Percentiles rank a stretch among this genome's conserved stretches.
phyloP scores from a whole-genome alignment of 2,797 vertebrate genomes.

The Calcarius lapponicus region DNA sequence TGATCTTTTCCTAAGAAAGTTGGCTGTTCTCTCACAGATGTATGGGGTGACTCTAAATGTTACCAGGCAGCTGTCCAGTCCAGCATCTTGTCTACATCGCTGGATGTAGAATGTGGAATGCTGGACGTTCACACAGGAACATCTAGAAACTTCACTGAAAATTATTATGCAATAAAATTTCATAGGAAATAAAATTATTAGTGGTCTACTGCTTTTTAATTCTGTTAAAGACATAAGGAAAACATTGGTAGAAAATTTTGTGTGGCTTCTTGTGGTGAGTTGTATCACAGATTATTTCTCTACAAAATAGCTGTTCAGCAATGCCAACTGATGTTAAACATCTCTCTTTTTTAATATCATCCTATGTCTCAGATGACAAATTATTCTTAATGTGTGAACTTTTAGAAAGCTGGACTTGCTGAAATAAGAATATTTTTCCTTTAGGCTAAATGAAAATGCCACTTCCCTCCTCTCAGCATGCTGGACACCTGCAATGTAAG shows the following conservation, averaged over 20 bases:
- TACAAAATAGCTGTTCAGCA: neutral
- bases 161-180: neutral
- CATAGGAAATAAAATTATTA: neutral
- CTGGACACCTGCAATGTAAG: neutral
- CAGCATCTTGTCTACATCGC: neutral
- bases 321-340: neutral
- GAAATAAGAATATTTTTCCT: neutral
- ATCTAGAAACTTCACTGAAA: neutral
- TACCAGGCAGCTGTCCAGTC: no score
- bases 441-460: neutral
- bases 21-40: accelerated
- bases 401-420: neutral
- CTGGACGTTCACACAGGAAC: neutral
- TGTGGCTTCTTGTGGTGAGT: neutral
- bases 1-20: neutral
- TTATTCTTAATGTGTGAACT: neutral
- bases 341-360: neutral
- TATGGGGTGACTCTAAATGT: neutral
- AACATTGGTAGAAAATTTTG: neutral
- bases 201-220: neutral
- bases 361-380: neutral
- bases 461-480: neutral
- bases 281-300: neutral
- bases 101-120: neutral
- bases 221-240: neutral